phyloP scores from a whole-genome alignment of 1,140 invertebrate species.

The Sinella curviseta region DNA sequence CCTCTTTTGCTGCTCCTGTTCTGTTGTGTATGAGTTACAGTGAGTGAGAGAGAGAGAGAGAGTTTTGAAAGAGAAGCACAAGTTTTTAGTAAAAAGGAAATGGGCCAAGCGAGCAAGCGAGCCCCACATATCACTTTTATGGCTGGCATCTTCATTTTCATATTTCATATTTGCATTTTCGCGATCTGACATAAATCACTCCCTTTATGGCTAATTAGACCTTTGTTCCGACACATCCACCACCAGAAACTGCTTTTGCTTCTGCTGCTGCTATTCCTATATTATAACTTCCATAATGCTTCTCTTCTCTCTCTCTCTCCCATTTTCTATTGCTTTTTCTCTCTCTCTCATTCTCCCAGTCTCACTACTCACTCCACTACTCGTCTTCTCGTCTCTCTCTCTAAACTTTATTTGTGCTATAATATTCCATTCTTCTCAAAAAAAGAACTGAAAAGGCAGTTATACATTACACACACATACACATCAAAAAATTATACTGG shows the following conservation, averaged over 20 bases:
- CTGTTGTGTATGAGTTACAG: not conserved
- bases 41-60: not conserved
- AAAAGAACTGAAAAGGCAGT: not conserved
- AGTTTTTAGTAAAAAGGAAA: constrained; percentile 36
- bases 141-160: constrained; percentile 43
- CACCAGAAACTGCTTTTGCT: constrained; percentile 39
- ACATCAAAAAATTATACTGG: not conserved
- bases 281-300: not conserved
- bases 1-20: not conserved
- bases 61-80: constrained; percentile 6
- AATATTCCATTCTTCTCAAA: constrained; percentile 8
- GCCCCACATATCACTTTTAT: constrained; percentile 47
- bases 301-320: constrained; percentile 28
- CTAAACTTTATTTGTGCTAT: constrained; percentile 18
- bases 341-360: constrained; percentile 22
- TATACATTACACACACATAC: not conserved
- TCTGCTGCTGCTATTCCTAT: constrained; percentile 21
- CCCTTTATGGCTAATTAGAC: constrained; percentile 50
- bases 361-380: not conserved
- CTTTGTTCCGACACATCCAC: constrained; percentile 48
- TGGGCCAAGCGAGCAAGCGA: constrained; percentile 37
- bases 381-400: constrained; percentile 23
- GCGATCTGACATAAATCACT: constrained; percentile 47
- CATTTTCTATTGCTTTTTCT: constrained; percentile 14
- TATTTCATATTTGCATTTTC: constrained; percentile 50